These are phyloP conservation scores for Bradypus variegatus DNA, from an alignment of 2,797 vertebrate species.

Conservation along the genomic window DNA sequence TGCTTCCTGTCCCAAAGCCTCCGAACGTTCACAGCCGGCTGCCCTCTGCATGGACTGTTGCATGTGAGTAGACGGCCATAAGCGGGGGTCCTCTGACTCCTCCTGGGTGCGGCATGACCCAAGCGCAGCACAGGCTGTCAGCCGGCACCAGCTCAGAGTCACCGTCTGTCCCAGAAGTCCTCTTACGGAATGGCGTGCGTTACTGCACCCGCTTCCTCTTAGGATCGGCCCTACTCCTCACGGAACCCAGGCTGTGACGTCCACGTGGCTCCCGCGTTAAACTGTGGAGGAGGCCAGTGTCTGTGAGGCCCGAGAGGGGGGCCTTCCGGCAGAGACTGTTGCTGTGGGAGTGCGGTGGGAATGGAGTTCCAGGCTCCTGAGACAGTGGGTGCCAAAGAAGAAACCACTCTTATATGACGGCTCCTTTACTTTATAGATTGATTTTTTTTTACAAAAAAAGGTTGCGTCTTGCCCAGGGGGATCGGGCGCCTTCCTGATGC, in stretches of 20 bases:
- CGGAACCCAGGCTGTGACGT: conserved; percentile 16
- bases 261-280: not conserved
- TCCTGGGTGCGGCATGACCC: conserved; percentile 85
- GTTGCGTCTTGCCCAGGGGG: conserved; percentile 37
- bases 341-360: not conserved
- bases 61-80: conserved; percentile 92
- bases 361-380: not conserved
- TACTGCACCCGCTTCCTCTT: not conserved
- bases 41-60: conserved; percentile 94
- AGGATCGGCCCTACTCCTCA: conserved; percentile 24
- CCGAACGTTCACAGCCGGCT: conserved; percentile 82
- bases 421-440: conserved; percentile 23
- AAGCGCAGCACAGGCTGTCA: conserved; percentile 76
- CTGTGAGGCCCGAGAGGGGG: not conserved
- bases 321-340: not conserved
- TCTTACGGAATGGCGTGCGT: conserved; percentile 54
- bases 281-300: not conserved
- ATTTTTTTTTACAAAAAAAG: not conserved
- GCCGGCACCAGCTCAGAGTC: conserved; percentile 71
- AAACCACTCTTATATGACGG: not conserved
- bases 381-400: not conserved
- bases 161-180: conserved; percentile 52
- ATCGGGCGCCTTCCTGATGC: conserved; percentile 20
- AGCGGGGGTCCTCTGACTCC: conserved; percentile 79
- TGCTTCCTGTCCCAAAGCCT: conserved; percentile 75